Evolutionary conservation across 2,797 vertebrate species (phyloP).

Genomic region (Pelobates cultripes): DNA sequence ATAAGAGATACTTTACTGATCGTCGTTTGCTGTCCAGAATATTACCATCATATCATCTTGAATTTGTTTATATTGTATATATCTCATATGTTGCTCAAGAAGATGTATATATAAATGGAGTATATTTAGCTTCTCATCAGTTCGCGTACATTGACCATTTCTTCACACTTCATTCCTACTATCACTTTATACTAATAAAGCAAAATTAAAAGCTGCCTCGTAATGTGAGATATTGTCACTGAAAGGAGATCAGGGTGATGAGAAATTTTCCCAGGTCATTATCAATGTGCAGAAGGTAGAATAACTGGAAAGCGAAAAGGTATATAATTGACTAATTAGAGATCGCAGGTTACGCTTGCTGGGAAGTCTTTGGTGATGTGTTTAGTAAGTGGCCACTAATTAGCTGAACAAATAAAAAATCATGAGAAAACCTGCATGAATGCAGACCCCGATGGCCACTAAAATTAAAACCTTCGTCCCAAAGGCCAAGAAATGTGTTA

Average conservation of each 20-base stretch:
- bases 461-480: slow-evolving; percentile 54
- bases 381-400: slow-evolving; percentile 55
- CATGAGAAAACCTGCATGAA: slow-evolving; percentile 53
- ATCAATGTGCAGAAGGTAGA: slow-evolving; percentile 42
- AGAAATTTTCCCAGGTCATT: slow-evolving; percentile 50
- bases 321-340: slow-evolving; percentile 47
- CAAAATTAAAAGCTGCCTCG: background rate
- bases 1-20: too few species aligned
- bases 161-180: background rate
- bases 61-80: too few species aligned
- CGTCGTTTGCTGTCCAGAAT: too few species aligned
- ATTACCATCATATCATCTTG: too few species aligned
- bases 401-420: slow-evolving; percentile 64
- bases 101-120: too few species aligned
- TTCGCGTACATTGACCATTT: background rate
- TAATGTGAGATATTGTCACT: background rate
- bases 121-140: too few species aligned
- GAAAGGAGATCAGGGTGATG: background rate
- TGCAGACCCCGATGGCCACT: slow-evolving; percentile 57
- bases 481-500: slow-evolving; percentile 49
- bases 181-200: background rate
- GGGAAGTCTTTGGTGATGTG: slow-evolving; percentile 48
- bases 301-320: slow-evolving; percentile 45
- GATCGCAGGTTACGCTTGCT: slow-evolving; percentile 56
- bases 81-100: background rate